phyloP scores from a whole-genome alignment of 1,140 invertebrate species.

The Leptopilina clavipes region DNA sequence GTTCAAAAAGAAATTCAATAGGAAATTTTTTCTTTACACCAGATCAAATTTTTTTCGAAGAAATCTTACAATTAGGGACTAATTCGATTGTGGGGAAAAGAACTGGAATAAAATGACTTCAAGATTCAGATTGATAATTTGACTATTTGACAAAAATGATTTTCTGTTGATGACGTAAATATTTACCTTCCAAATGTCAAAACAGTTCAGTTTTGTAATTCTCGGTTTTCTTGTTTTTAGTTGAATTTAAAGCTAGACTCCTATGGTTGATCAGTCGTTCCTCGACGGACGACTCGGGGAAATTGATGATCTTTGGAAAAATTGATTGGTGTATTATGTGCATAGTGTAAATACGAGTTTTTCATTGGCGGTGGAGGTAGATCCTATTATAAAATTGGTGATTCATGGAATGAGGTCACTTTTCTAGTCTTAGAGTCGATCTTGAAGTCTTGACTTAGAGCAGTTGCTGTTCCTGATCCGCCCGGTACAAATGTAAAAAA shows the following conservation, averaged over 20 bases:
- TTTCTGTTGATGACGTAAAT: too few species aligned
- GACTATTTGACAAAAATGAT: too few species aligned
- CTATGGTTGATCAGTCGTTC: not conserved
- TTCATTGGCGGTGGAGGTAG: constrained; percentile 41
- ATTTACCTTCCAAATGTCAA: not conserved
- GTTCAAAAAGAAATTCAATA: too few species aligned
- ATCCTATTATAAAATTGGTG: constrained; percentile 73
- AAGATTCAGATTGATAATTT: too few species aligned
- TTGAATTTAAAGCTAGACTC: too few species aligned
- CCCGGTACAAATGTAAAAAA: constrained; percentile 40
- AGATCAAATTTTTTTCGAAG: too few species aligned
- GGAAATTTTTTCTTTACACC: too few species aligned
- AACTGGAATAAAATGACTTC: too few species aligned
- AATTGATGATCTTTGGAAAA: not conserved
- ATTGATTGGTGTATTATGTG: constrained; percentile 8
- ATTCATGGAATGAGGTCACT: constrained; percentile 70
- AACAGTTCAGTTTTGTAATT: not conserved
- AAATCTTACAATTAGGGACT: too few species aligned
- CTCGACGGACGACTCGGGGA: not conserved
- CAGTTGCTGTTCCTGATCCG: constrained; percentile 70
- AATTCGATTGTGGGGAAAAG: too few species aligned
- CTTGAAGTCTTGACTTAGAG: constrained; percentile 62
- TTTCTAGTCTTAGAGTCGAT: constrained; percentile 62
- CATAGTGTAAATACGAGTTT: constrained; percentile 34
- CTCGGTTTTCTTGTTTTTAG: not conserved